Evolutionary conservation across 1,140 invertebrate genomes (phyloP), one percentile per base, ranked within the genome.

Genomic region (Aphelinus atriplicis): DNA sequence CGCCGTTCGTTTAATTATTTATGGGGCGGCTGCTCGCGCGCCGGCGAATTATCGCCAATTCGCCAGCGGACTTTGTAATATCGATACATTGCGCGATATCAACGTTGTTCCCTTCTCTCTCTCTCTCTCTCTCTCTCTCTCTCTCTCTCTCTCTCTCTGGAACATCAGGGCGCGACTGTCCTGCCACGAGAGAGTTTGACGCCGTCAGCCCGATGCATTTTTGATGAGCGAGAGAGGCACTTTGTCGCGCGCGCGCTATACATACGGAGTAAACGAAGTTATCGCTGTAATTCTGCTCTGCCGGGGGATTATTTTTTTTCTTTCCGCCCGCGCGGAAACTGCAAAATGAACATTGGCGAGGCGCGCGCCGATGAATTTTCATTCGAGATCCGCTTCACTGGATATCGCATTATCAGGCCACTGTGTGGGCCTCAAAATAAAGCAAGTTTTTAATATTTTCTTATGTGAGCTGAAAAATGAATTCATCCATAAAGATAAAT

Each of bases 391-490:
- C 26, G 26, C 26, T 26, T 26, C 26, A 26, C 26, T 26, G 26
- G 0, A 26, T 26, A 26, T 26, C 26, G 26, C 26, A 26, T 26
- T 26, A 26, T 26, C 26, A 26, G 26, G 51, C 2, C 51, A 55
- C 60, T 45, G 42, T 45, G 60, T 61, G 60, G 26, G 60, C 45
- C 6, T 3, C 3, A 61, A 61, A 45, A 61, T 45, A 43, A 61
- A 61, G 5, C 61, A 61, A 77, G 75, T 78, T 75, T 26, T 26
- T 0, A 26, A 26, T 26, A 26, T 26, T 26, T 26, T 26, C 26
- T 26, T 26, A 26, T 26, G 26, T 26, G 26, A 26, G 26, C 26
- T 26, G 26, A 26, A 26, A 26, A 26, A 26, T 26, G 26, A 26
- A 26, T 26, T 26, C 26, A 26, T 26, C 26, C 26, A 26, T 26